Base-by-base conservation (phyloP, 64 coral and sea anemone species). In the Stichodactyla mertensii region DNA sequence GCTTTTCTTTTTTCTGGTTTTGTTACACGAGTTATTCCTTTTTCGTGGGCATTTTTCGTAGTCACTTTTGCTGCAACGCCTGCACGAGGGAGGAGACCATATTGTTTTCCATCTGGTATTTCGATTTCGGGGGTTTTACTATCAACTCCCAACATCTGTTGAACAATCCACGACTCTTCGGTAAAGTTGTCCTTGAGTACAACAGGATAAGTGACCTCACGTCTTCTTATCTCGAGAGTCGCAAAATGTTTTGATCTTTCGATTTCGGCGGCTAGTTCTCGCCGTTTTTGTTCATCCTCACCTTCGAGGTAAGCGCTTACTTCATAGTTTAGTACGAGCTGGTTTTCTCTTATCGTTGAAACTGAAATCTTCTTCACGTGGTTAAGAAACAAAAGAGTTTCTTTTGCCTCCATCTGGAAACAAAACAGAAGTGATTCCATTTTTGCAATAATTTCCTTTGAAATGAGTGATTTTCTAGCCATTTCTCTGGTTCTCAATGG, bases 371-470 rank as follows among this genome's bases (percentile, higher is more conserved):
- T 97, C 78, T 82, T 93, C 45, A 97, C 74, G 36, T 93, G 85
- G 22, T 97, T 97, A 8, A 97, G 78, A 81, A 97, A 97, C 27
- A 97, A 23, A 20, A 97, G 77, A 5, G 91, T 86, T 86, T 97
- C 88, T 28, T 91, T 97, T 13, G 95, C 91, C 67, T 93, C 95
- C 11, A 3, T 2, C 6, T 55, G 20, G 8, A 91, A 97, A 16
- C 78, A 71, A 16, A 4, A 16, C 77, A 93, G 88, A 7, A 90
- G 88, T 13, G 87, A 85, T 10, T 91, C 57, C 24, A 14, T 16
- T 10, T 53, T 7, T 51, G 69, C 55, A 56, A 94, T 64, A 2
- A 64, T 51, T 22, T 85, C 16, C 12, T 88, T 16, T 31, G 95
- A 97, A 80, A 97, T 97, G 6, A 74, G 82, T 10, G 95, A 93